Evolutionary conservation across 2,888 invertebrate genomes (phyloP), one percentile per base, ranked within the genome.

Genomic region (Hemithea aestivaria): DNA sequence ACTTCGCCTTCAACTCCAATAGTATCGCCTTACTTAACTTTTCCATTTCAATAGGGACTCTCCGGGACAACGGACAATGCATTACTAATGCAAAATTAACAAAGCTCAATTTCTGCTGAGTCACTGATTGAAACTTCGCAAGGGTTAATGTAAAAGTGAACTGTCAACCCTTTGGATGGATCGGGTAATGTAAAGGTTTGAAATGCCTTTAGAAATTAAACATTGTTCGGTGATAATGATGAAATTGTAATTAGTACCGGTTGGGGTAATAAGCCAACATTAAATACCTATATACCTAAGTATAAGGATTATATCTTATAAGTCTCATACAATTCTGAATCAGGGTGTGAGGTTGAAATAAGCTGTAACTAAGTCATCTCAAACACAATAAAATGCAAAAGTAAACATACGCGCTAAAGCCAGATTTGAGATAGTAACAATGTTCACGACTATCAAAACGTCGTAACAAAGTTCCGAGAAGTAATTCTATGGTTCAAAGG

Each of bases 401-500:
- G 27, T 35, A 39, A 40, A 26, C 10, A n/a, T 27, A 10, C 39
- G n/a, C 27, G 35, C 31, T 26, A 39, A 39, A 39, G n/a, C 35
- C 35, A 28, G 38, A 32, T 34, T 37, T 34, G 16, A 35, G 34
- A 27, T 27, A 16, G 16, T 37, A 59, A 56, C 58, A 39, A 24
- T 27, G 60, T 60, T 55, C 58, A 55, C 53, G 37, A 55, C 58
- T 61, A 69, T 68, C 59, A 71, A 66, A 71, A 66, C 61, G 67
- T 55, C 57, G 60, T 60, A 66, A 50, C 45, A 40, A 46, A 69
- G 56, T 75, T 74, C 66, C 45, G 51, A 52, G 62, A 66, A 72
- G 61, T 66, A 66, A 69, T 69, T 65, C 58, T 58, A 62, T 59
- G 64, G 63, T 58, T 54, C 59, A 65, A 66, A 62, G 56, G 62